Evolutionary conservation across 2,888 invertebrate species (phyloP).

Genomic region (Orthonevra nobilis): DNA sequence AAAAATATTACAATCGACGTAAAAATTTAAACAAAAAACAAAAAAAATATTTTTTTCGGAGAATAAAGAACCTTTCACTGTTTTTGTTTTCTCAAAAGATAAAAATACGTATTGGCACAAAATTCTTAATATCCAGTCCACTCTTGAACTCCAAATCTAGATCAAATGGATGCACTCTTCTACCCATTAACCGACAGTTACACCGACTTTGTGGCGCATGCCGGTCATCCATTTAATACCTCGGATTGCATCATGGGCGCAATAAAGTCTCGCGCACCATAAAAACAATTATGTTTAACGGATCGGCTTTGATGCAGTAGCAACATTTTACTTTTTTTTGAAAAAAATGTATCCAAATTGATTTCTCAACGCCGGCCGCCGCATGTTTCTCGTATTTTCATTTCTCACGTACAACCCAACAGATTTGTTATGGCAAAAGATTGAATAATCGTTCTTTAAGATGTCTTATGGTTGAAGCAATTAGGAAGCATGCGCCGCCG

Average conservation of each 20-base stretch:
- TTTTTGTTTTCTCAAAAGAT: no score
- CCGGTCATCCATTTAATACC: not conserved
- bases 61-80: no score
- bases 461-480: not conserved
- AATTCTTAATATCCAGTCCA: no score
- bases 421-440: slow-evolving; percentile 16
- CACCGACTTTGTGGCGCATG: slow-evolving; percentile 5
- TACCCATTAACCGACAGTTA: not conserved
- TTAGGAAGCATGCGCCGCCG: no score
- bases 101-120: no score
- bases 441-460: slow-evolving; percentile 9
- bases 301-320: not conserved
- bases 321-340: not conserved
- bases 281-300: not conserved
- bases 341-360: no score
- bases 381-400: slow-evolving; percentile 23
- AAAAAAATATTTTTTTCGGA: no score
- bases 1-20: no score
- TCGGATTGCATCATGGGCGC: not conserved
- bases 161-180: not conserved
- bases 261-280: not conserved
- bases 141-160: not conserved
- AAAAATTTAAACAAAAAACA: no score
- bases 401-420: slow-evolving; percentile 15
- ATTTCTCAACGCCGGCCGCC: not conserved